Base-by-base conservation (phyloP, 2,113 vertebrate species). In the Suricata suricatta region DNA sequence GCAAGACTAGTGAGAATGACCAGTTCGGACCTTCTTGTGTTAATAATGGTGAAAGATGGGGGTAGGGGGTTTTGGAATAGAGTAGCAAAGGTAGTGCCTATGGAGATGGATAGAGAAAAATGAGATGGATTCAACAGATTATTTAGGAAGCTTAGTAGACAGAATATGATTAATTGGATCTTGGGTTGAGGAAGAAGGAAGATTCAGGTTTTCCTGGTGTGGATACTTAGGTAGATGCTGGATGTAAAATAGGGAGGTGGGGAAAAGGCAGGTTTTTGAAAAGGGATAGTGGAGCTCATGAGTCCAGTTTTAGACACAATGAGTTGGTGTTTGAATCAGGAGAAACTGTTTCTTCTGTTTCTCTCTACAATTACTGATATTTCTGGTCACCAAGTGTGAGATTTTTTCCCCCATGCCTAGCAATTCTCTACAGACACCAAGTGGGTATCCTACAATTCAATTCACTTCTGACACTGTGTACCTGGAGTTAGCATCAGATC, bases 121-220 rank as follows among this genome's bases (percentile, higher is more conserved):
- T 41, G 47, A 60, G 33, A 17, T 33, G 19, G 64, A 77, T 44
- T 80, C 66, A 87, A 9, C n/a, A 64, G 68, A 57, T 71, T 57
- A 47, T 31, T 96, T 88, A 64, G 63, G n/a, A 80, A 88, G 8
- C n/a, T 50, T 82, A 7, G 10, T 52, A 35, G 77, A 85, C 4
- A 86, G 47, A 50, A 71, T 44, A 27, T 7, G 16, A 31, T 54
- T 82, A 41, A 29, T 60, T 95, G 47, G n/a, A 68, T 95, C 19
- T 63, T 52, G 74, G 7, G 27, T 25, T 80, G 60, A 71, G 14
- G 64, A 80, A 77, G 35, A 86, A 68, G 63, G 47, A 93, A 84
- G 33, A 17, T 90, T 93, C 44, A 64, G 2, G 54, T 71, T 77
- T 89, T 95, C 92, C 83, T 76, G 8, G 63, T 95, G 71, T 96